These are phyloP conservation scores for Probosciger aterrimus DNA, from an alignment of 2,113 vertebrate species.

Conservation along the genomic window DNA sequence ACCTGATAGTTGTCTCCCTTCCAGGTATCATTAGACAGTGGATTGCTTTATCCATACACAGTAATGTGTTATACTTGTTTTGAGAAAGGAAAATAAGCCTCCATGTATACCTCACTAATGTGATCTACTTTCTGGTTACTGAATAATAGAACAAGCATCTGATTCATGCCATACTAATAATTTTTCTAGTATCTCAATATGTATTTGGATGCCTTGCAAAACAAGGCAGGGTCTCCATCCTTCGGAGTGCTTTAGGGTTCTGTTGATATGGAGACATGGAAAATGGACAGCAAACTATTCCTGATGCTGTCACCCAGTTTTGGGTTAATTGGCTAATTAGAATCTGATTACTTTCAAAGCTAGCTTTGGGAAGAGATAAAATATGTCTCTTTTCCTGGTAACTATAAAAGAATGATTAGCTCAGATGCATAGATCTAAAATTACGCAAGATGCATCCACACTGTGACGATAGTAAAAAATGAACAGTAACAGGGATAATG, in stretches of 20 bases:
- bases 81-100: background rate
- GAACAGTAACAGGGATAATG: background rate
- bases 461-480: background rate
- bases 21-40: background rate
- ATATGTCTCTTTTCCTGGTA: background rate
- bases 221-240: background rate
- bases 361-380: background rate
- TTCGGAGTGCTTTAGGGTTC: background rate
- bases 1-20: background rate
- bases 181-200: background rate
- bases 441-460: background rate
- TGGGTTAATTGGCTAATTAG: background rate
- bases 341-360: background rate
- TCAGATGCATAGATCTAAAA: background rate
- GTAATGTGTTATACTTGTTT: background rate
- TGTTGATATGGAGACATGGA: background rate
- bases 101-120: background rate
- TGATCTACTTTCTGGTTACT: slow-evolving; percentile 14
- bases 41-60: background rate
- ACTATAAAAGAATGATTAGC: background rate
- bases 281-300: background rate
- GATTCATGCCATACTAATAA: background rate
- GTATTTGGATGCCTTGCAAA: background rate
- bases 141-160: slow-evolving; percentile 21
- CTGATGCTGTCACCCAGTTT: background rate